Evolutionary conservation across 1,140 invertebrate genomes (phyloP), one percentile per base, ranked within the genome.

Genomic region (Laupala kohalensis): DNA sequence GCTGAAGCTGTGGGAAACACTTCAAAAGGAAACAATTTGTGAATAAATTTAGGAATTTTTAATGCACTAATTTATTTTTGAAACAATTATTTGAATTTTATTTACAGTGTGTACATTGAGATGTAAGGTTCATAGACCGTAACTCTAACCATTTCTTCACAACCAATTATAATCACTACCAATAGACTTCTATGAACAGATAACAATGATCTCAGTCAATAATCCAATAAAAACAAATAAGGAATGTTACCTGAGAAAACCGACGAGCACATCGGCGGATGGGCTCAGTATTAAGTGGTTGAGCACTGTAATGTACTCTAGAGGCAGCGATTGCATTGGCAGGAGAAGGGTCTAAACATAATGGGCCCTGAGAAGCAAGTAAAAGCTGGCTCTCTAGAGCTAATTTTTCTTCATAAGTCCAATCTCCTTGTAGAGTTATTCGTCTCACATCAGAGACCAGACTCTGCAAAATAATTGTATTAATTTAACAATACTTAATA

Each of bases 341-440:
- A 5, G 92, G 92, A 76, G 92, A 88, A 2, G 94, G 92, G 79
- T 95, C 92, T 19, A 96, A 83, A 79, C 93, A 96, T 3, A 97
- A 81, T 25, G 92, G 91, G 63, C 92, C 91, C 69, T 91, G 87
- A 9, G 92, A 92, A 24, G 92, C 91, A 75, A 93, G 83, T 23
- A 96, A 85, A 69, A 96, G 79, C 75, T 92, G 88, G 75, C 91
- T 92, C 79, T 97, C 95, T 66, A 96, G 77, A 12, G 87, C 81
- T 70, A 91, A 84, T 30, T 89, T 85, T 74, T 95, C 93, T 72
- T 96, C 92, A 19, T 87, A 84, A 66, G 88, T 89, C 89, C 89
- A 92, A 24, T 87, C 86, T 27, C 84, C 86, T 69, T 88, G 84
- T 69, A 84, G 86, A 19, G 86, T 88, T 71, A 92, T 81, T 68